phyloP scores from a whole-genome alignment of 2,113 vertebrate genomes.

The Lampris incognitus region DNA sequence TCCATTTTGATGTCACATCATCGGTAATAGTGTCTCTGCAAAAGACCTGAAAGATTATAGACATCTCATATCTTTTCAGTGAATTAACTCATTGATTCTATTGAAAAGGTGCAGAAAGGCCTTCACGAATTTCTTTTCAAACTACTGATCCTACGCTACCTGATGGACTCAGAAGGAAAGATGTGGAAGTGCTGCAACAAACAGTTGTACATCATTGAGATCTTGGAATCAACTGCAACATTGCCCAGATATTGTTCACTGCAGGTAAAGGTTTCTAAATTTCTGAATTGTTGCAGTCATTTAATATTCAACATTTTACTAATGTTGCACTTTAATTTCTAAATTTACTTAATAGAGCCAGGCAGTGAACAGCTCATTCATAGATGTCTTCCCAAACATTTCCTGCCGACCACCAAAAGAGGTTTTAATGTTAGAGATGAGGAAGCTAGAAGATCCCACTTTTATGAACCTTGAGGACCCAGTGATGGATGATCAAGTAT shows the following conservation, averaged over 20 bases:
- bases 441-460: slow-evolving; percentile 39
- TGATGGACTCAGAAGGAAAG: slow-evolving; percentile 87
- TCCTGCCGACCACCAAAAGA: slow-evolving; percentile 91
- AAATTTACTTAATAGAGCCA: slow-evolving; percentile 55
- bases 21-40: slow-evolving; percentile 80
- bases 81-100: background rate
- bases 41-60: background rate
- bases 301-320: background rate
- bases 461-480: slow-evolving; percentile 68
- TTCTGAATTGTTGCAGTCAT: background rate
- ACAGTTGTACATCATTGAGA: slow-evolving; percentile 91
- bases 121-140: slow-evolving; percentile 93
- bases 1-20: slow-evolving; percentile 95
- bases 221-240: slow-evolving; percentile 77
- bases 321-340: slow-evolving; percentile 4
- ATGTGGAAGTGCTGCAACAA: slow-evolving; percentile 89
- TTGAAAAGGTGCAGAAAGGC: slow-evolving; percentile 87
- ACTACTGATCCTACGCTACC: slow-evolving; percentile 88
- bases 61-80: background rate
- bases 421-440: slow-evolving; percentile 81
- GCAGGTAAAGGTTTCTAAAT: slow-evolving; percentile 72
- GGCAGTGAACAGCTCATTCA: slow-evolving; percentile 74
- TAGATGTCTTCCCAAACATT: slow-evolving; percentile 90
- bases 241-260: slow-evolving; percentile 56
- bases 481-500: slow-evolving; percentile 88